Percentiles rank a stretch among this genome's conserved stretches.
phyloP scores from a whole-genome alignment of 2,888 invertebrate genomes.

The Caenorhabditis afra region DNA sequence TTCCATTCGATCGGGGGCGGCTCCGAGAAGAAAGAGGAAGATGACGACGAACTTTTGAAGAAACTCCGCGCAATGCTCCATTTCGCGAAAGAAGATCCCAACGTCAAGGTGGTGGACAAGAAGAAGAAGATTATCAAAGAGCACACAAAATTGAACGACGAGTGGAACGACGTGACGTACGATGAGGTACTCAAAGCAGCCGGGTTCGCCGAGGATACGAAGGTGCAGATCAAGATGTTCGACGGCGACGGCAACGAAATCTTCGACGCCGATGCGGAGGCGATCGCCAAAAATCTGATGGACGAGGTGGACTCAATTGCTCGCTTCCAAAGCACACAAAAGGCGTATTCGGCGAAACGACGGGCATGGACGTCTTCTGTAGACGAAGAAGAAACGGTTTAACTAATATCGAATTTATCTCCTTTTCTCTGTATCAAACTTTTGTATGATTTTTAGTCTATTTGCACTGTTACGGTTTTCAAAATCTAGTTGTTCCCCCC shows the following conservation, averaged over 20 bases:
- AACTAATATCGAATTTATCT: too few relatives aligned
- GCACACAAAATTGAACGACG: background rate
- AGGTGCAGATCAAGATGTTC: conserved; percentile 34
- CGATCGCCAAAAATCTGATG: conserved; percentile 12
- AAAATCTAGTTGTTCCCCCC: background rate
- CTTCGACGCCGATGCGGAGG: background rate
- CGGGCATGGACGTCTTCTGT: background rate
- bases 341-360: conserved; percentile 22
- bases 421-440: conserved; percentile 4
- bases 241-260: conserved; percentile 31
- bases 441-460: background rate
- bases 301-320: conserved; percentile 6
- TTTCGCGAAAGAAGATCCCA: background rate
- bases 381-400: background rate
- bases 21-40: background rate
- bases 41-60: conserved; percentile 4
- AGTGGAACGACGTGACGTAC: conserved; percentile 19
- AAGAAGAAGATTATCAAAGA: too few relatives aligned
- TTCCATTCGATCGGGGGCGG: conserved; percentile 9
- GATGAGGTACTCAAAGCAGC: conserved; percentile 25
- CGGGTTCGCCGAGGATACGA: conserved; percentile 23
- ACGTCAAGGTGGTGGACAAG: too few relatives aligned
- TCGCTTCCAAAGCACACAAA: conserved; percentile 9
- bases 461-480: conserved; percentile 33
- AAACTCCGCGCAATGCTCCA: background rate